A percentile compares a stretch with the other conserved stretches of the same genome.
Evolutionary conservation across 2,797 vertebrate genomes (phyloP).

Genomic region (Pelodytes ibericus): DNA sequence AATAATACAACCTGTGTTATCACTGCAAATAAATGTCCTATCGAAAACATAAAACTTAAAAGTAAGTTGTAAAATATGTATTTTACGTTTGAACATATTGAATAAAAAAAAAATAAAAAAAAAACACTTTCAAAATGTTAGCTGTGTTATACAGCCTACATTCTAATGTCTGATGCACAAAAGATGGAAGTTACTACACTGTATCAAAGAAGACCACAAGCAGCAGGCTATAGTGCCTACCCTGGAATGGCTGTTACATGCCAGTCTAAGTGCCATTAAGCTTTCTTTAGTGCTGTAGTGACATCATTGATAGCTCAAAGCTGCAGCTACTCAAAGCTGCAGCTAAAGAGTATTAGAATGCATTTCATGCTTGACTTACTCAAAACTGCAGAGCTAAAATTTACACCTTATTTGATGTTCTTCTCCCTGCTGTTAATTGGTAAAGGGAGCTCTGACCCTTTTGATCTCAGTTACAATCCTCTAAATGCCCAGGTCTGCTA

Average conservation of each 20-base stretch:
- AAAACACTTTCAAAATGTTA: too few species aligned
- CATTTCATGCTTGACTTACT: slow-evolving; percentile 85
- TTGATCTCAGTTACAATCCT: slow-evolving; percentile 87
- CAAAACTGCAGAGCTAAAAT: slow-evolving; percentile 89
- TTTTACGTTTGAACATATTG: too few species aligned
- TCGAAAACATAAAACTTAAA: too few species aligned
- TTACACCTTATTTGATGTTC: slow-evolving; percentile 90
- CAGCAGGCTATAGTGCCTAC: slow-evolving; percentile 82
- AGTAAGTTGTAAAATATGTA: too few species aligned
- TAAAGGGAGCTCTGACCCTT: slow-evolving; percentile 88
- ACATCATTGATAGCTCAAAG: slow-evolving; percentile 82
- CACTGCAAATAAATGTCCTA: too few species aligned
- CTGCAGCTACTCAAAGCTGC: slow-evolving; percentile 79
- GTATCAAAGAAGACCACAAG: slow-evolving; percentile 85
- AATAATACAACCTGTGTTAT: too few species aligned
- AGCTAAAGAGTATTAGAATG: slow-evolving; percentile 84
- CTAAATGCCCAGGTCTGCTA: slow-evolving; percentile 89
- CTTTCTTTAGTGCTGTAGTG: slow-evolving; percentile 77
- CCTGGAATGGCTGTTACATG: slow-evolving; percentile 78
- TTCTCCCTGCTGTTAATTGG: slow-evolving; percentile 87
- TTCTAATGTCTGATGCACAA: too few species aligned
- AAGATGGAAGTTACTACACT: neutral
- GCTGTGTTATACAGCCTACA: too few species aligned
- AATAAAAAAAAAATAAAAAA: too few species aligned
- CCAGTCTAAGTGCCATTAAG: slow-evolving; percentile 81